Conservation (phyloP, 2,888 invertebrate genomes). For the Argynnis bischoffii region DNA sequence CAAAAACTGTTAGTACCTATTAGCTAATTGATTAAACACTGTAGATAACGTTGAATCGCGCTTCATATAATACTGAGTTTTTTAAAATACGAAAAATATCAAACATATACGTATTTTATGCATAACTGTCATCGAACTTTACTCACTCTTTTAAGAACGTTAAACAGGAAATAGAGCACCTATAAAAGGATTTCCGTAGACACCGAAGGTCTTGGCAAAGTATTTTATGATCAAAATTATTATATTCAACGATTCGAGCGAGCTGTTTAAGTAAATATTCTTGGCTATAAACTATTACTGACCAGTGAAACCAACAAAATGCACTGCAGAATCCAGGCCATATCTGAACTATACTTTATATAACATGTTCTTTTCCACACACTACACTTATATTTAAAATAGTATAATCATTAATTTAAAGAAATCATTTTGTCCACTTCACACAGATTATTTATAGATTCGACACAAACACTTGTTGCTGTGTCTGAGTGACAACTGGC, state of each 20-base stretch:
- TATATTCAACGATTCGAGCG: too few relatives aligned
- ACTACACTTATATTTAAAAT: conserved; percentile 15
- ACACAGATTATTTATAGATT: conserved; percentile 19
- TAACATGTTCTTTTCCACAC: conserved; percentile 29
- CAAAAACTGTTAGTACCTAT: conserved; percentile 5
- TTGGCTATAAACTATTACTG: conserved; percentile 24
- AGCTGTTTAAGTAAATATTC: too few relatives aligned
- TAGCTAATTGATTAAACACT: background rate
- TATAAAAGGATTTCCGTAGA: conserved; percentile 24
- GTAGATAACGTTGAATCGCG: conserved; percentile 1
- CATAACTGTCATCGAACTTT: background rate
- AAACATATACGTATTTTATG: background rate
- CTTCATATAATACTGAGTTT: background rate
- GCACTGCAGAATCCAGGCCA: conserved; percentile 59
- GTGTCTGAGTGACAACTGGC: conserved; percentile 36
- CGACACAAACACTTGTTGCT: conserved; percentile 33
- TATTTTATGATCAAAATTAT: too few relatives aligned
- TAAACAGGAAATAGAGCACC: conserved; percentile 14
- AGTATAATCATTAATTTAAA: conserved; percentile 15
- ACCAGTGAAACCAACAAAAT: conserved; percentile 59
- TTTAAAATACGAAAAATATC: background rate
- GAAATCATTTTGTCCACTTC: conserved; percentile 1
- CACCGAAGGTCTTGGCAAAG: conserved; percentile 5
- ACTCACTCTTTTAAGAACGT: background rate
- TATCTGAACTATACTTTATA: conserved; percentile 37